Conservation (phyloP, 2,113 vertebrate genomes). For the Halichoeres trimaculatus region DNA sequence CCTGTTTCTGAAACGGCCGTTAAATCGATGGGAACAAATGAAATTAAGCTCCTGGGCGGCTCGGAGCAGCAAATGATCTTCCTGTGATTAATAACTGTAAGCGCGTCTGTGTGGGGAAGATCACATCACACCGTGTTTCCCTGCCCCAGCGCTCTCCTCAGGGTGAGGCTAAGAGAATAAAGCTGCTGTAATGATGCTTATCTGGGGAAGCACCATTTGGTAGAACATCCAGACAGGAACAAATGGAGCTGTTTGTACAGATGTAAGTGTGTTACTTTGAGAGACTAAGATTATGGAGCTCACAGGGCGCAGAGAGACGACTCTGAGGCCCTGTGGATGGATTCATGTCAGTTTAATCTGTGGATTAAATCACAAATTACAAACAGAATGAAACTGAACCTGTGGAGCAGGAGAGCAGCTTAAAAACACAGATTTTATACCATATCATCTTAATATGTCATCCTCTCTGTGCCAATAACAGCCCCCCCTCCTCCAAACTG, state of each 20-base stretch:
- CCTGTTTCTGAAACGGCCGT: conserved; percentile 77
- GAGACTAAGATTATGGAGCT: conserved; percentile 18
- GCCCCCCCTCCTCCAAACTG: no score
- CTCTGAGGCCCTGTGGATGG: background rate
- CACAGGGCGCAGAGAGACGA: background rate
- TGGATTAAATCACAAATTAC: no score
- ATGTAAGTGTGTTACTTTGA: conserved; percentile 42
- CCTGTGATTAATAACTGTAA: conserved; percentile 81
- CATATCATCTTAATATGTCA: no score
- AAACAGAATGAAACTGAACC: no score
- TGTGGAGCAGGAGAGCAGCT: no score
- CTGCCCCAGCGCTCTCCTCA: conserved; percentile 55
- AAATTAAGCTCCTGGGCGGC: conserved; percentile 80
- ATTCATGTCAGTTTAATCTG: background rate
- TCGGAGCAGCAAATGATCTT: conserved; percentile 75
- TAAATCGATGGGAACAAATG: conserved; percentile 82
- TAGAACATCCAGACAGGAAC: conserved; percentile 52
- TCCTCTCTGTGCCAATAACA: no score
- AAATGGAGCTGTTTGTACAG: conserved; percentile 68
- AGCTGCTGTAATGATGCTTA: conserved; percentile 66
- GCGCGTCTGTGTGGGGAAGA: conserved; percentile 59
- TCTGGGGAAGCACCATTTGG: conserved; percentile 48
- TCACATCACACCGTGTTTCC: conserved; percentile 69
- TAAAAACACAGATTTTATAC: no score
- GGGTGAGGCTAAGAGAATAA: conserved; percentile 60